Base-by-base conservation (phyloP, 2,113 vertebrate species). In the Sylvilagus bachmani region DNA sequence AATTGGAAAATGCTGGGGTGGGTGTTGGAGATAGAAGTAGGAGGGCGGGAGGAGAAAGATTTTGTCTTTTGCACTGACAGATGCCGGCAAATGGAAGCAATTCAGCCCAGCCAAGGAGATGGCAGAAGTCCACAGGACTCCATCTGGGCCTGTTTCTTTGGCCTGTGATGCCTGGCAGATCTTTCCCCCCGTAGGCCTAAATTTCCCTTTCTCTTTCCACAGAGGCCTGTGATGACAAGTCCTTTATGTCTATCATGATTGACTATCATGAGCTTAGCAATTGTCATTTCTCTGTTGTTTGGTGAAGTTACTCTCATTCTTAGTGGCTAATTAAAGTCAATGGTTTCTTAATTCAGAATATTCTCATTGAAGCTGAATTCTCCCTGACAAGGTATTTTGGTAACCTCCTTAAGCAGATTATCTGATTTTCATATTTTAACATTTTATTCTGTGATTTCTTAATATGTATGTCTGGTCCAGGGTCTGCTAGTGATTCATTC, bases 71-170 rank as follows among this genome's bases (percentile, higher is more conserved):
- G 66, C 49, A 85, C 74, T 78, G 70, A 94, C 94, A 97, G 96
- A 94, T 92, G 83, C 58, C 96, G 85, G 85, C 89, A 95, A 96
- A 89, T 90, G 96, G 90, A 74, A 96, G 96, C 31, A 29, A 61
- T 86, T 96, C 95, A 94, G 89, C 12, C 73, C 91, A 83, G 81
- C 83, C 89, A 92, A 97, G 92, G 89, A 95, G 36, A 97, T 95
- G 91, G 81, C 75, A 94, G 16, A 69, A 71, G 17, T 92, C 71
- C 61, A 95, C 51, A 33, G 89, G 91, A 51, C 29, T 96, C 97
- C 97, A 97, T 97, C 95, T 98, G 86, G 70, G 80, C 89, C 80
- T 85, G 21, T 93, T 96, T 97, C 94, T 86, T 96, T 98, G 95
- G 97, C 96, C 91, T 38, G n/a, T 27, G 75, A 94, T 94, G 66